phyloP scores from a whole-genome alignment of 2,113 vertebrate genomes.

The Clarias batrachus region DNA sequence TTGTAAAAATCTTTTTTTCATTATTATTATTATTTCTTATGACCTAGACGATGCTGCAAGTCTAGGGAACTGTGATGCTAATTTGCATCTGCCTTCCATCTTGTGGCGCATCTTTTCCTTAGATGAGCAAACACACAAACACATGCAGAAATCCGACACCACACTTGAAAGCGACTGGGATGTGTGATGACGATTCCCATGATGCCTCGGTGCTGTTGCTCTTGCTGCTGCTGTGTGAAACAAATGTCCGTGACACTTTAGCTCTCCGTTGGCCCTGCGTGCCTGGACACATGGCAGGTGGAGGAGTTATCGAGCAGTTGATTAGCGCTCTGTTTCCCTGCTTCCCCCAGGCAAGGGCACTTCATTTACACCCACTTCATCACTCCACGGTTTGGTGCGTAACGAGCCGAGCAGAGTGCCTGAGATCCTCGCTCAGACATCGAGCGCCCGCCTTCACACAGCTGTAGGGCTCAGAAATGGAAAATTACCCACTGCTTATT shows the following conservation, averaged over 20 bases:
- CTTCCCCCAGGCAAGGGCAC: slow-evolving; percentile 31
- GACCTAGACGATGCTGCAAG: background rate
- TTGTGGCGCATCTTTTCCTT: slow-evolving; percentile 8
- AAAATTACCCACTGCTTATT: slow-evolving; percentile 39
- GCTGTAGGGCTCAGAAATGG: slow-evolving; percentile 30
- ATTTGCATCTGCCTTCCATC: slow-evolving; percentile 35
- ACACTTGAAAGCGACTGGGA: slow-evolving; percentile 5
- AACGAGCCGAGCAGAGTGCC: slow-evolving; percentile 33
- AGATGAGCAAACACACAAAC: background rate
- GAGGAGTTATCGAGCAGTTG: slow-evolving; percentile 35
- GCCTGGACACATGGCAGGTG: slow-evolving; percentile 32
- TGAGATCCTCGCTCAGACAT: slow-evolving; percentile 17
- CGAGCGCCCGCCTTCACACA: slow-evolving; percentile 14
- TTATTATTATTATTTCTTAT: background rate
- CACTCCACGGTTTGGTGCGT: slow-evolving; percentile 25
- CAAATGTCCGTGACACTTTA: slow-evolving; percentile 22
- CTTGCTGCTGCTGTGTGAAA: background rate
- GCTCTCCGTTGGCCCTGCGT: background rate
- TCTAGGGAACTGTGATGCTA: background rate
- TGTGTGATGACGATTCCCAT: slow-evolving; percentile 23
- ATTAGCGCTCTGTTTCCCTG: slow-evolving; percentile 51
- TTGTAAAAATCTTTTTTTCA: background rate
- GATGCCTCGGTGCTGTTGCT: background rate
- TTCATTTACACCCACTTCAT: slow-evolving; percentile 48
- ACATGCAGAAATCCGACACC: background rate